phyloP scores from a whole-genome alignment of 2,888 invertebrate species.

The Diaprepes abbreviatus region DNA sequence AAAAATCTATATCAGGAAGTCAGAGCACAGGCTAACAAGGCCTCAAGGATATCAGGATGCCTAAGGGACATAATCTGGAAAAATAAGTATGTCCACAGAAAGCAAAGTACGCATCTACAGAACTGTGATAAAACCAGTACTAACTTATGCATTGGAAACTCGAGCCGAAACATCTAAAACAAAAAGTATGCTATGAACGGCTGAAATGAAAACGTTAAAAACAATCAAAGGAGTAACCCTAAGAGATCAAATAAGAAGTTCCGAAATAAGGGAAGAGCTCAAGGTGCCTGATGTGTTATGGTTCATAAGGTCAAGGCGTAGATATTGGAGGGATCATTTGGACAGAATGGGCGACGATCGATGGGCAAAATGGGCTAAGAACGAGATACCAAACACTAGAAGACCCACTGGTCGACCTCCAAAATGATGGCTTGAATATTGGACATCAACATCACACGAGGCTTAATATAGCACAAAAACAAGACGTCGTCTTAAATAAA shows the following conservation, averaged over 20 bases:
- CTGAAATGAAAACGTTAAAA: too few species aligned
- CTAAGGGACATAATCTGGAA: too few species aligned
- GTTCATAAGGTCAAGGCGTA: not conserved
- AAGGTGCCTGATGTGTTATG: not conserved
- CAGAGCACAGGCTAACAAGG: too few species aligned
- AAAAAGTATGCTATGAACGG: too few species aligned
- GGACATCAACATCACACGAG: not conserved
- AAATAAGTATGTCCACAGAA: too few species aligned
- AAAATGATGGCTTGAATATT: not conserved
- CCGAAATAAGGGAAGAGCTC: too few species aligned
- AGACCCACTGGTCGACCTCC: not conserved
- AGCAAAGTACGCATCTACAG: too few species aligned
- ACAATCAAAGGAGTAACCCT: not conserved
- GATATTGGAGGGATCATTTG: constrained; percentile 1
- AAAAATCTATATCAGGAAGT: too few species aligned
- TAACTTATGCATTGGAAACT: too few species aligned
- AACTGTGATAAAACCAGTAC: too few species aligned
- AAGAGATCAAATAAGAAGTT: not conserved
- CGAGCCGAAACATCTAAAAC: too few species aligned
- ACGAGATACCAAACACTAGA: constrained; percentile 1
- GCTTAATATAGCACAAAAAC: not conserved
- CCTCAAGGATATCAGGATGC: too few species aligned
- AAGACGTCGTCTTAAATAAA: constrained; percentile 9
- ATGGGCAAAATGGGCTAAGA: not conserved
- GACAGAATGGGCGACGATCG: constrained; percentile 3